Percentiles rank a stretch among this genome's conserved stretches.
These are phyloP conservation scores for Caradrina clavipalpis DNA, from an alignment of 2,888 invertebrate genomes.

Conservation along the genomic window DNA sequence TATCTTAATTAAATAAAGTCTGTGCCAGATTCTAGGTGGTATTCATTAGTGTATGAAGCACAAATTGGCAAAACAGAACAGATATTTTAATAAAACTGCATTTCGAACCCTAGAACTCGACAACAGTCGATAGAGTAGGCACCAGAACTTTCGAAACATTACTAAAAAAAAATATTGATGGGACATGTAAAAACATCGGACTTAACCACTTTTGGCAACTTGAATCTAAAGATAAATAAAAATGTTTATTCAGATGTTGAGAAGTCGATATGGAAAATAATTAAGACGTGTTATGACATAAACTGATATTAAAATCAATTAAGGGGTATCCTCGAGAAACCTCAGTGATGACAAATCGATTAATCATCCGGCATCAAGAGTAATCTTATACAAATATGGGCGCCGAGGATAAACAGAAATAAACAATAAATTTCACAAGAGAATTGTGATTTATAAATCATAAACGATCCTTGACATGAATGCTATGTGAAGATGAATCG, in stretches of 20 bases:
- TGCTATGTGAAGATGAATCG: conserved; percentile 64
- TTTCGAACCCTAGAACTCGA: not conserved
- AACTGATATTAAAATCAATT: conserved; percentile 61
- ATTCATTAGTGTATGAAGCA: no score
- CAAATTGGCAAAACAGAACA: no score
- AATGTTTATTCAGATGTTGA: conserved; percentile 39
- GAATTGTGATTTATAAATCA: conserved; percentile 69
- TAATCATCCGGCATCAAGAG: conserved; percentile 60
- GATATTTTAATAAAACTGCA: no score
- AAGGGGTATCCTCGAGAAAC: conserved; percentile 34
- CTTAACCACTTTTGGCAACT: not conserved
- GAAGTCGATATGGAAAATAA: conserved; percentile 53
- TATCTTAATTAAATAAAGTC: not conserved
- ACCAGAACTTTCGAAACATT: not conserved
- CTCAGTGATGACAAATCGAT: conserved; percentile 58
- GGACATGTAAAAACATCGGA: conserved; percentile 3
- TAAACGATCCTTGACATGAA: conserved; percentile 73
- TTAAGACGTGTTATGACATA: conserved; percentile 57
- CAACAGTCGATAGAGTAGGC: not conserved
- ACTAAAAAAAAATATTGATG: not conserved
- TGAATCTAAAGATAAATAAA: conserved; percentile 23
- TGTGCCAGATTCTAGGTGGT: no score
- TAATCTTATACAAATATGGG: conserved; percentile 68
- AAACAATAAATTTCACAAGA: conserved; percentile 66
- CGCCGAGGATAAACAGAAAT: conserved; percentile 60